Evolutionary conservation across 2,113 vertebrate genomes (phyloP), one percentile per base, ranked within the genome.

Genomic region (Hymenochirus boettgeri): DNA sequence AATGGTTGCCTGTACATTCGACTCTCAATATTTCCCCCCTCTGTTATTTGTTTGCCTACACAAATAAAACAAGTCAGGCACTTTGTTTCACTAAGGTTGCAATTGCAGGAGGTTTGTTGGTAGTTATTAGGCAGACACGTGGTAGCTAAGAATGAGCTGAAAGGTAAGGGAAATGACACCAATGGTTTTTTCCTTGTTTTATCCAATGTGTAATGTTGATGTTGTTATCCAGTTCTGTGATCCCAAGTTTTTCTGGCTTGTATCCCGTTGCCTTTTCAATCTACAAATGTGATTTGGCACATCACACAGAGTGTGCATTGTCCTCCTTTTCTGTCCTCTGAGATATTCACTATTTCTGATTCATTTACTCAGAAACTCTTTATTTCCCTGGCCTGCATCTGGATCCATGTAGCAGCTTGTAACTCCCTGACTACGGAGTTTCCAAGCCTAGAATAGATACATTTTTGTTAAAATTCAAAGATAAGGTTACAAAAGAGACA

Each of bases 231-330:
- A 48, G 10, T 33, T 2, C 13, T 61, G 8, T n/a, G 37, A 26
- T 59, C 37, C 25, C 55, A 57, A 57, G 22, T 59, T 62, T 48
- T 74, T 51, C 61, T 73, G 71, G 61, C 21, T 4, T 18, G 11
- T 42, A 65, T 52, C 57, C 10, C 9, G 24, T 19, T 33, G 70
- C 45, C 46, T 70, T 39, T 72, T 69, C 71, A 74, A 71, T 65
- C 19, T 50, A 18, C 19, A 60, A 57, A 71, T 53, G 62, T 65
- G 46, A 22, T 48, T 73, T 72, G 72, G 58, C 59, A 72, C 37
- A 57, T 54, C 6, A 72, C 74, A 64, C 69, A 70, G 69, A 19
- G 55, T 17, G 0, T 65, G 74, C 65, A 70, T 71, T 85, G 73
- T 80, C 18, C 39, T 58, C 12, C 1, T 19, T 57, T 47, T 27